These are phyloP conservation scores for Agrotis clavis DNA, from an alignment of 2,888 invertebrate genomes.

Conservation along the genomic window DNA sequence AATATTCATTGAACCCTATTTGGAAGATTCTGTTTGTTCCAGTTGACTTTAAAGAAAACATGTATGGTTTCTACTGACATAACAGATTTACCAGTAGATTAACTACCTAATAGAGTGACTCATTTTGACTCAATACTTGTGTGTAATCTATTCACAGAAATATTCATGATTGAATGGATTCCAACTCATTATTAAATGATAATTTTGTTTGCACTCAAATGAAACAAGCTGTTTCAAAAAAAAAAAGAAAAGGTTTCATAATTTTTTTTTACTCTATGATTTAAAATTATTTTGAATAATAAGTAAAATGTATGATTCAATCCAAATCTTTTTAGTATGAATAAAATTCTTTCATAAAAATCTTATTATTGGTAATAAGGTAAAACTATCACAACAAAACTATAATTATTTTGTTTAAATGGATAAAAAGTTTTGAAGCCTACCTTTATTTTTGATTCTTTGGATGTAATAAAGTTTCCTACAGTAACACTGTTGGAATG, in stretches of 20 bases:
- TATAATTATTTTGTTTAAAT: too few relatives aligned
- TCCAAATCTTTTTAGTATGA: neutral
- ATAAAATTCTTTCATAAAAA: too few relatives aligned
- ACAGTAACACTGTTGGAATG: slow-evolving; percentile 5
- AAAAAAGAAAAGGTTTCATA: too few relatives aligned
- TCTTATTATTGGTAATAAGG: neutral
- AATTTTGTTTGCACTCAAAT: neutral
- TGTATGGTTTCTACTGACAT: neutral
- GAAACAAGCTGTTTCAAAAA: neutral
- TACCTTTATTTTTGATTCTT: neutral
- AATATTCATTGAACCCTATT: slow-evolving; percentile 1
- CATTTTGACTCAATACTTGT: slow-evolving; percentile 16
- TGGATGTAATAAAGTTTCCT: neutral
- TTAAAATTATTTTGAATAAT: neutral
- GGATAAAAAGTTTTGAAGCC: neutral
- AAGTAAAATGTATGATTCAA: neutral
- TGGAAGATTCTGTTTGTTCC: slow-evolving; percentile 14
- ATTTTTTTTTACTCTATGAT: neutral
- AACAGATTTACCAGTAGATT: slow-evolving; percentile 20
- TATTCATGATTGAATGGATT: slow-evolving; percentile 6
- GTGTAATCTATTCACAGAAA: slow-evolving; percentile 12
- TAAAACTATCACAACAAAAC: neutral
- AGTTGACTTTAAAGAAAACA: neutral
- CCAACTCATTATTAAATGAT: neutral
- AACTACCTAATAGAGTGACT: slow-evolving; percentile 23